Percentiles rank a stretch among this genome's conserved stretches.
These are phyloP conservation scores for Tetropium fuscum DNA, from an alignment of 2,888 invertebrate species.

Conservation along the genomic window DNA sequence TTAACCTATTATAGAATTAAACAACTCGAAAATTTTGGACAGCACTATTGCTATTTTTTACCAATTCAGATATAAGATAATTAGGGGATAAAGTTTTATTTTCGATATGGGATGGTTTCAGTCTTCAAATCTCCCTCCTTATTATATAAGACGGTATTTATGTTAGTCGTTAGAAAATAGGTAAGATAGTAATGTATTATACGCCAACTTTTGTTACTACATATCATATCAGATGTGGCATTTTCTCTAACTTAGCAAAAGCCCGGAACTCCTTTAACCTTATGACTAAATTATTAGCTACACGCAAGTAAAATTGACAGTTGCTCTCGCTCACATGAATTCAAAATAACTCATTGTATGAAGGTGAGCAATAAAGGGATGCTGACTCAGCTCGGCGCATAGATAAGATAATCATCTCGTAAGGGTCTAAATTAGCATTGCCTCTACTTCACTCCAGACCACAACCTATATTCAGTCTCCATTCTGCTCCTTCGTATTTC, in stretches of 20 bases:
- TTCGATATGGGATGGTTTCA: no score
- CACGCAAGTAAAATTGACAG: slow-evolving; percentile 6
- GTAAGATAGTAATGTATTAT: no score
- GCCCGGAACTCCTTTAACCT: neutral
- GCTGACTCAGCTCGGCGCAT: slow-evolving; percentile 30
- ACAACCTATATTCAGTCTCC: slow-evolving; percentile 7
- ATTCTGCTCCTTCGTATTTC: slow-evolving; percentile 18
- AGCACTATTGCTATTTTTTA: no score
- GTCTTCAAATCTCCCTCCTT: no score
- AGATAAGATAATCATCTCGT: slow-evolving; percentile 35
- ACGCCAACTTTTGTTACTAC: neutral
- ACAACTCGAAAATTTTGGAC: no score
- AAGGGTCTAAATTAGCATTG: slow-evolving; percentile 32
- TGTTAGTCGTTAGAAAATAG: no score
- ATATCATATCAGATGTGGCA: neutral
- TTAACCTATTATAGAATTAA: no score
- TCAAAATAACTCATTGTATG: slow-evolving; percentile 35
- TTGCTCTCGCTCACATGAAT: slow-evolving; percentile 25
- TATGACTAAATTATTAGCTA: slow-evolving; percentile 6
- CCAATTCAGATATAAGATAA: no score
- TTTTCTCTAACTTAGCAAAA: neutral
- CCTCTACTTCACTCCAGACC: slow-evolving; percentile 17
- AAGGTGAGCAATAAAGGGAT: slow-evolving; percentile 37
- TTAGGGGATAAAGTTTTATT: no score
- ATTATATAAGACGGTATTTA: no score